Base-by-base conservation (phyloP, 1,140 invertebrate genomes). In the Temnothorax nylanderi region DNA sequence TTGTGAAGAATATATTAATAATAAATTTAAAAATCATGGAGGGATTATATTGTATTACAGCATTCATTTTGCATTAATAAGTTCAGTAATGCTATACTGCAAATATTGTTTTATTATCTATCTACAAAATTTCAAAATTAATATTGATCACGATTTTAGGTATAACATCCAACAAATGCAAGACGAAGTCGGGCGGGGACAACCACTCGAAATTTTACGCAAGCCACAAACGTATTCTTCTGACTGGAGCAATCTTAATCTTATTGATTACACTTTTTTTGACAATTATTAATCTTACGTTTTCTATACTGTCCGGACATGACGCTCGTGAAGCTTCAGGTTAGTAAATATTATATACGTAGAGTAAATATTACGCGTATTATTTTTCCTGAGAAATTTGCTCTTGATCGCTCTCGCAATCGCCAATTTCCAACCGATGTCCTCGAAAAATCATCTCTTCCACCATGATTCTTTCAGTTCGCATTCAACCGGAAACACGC, bases 391-490 rank as follows among this genome's bases (percentile, higher is more conserved):
- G 34, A 69, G 11, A 80, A 80, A 51, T 69, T 26, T 18, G 8
- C 47, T 34, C 26, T 37, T 4, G 44, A 7, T 37, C 13, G 56
- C 44, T 2, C 5, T 64, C n/a, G 47, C 21, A 69, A 81, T 69
- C 67, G 26, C 6, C 51, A 56, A 82, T 47, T 74, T 82, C 26
- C 67, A 34, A 8, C 6, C 67, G 44, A 75, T 44, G 41, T 75
- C 32, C 26, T 58, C 51, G 11, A 72, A 58, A 1, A 58, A 37
- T 82, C 41, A 62, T 75, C 41, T 84, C 26, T 74, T 84, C 71
- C 44, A 32, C 32, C 54, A 34, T 49, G 13, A 82, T 74, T 84
- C 69, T 84, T 84, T 74, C 80, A 84, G 80, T 3, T 58, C 11
- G 5, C 37, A 16, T 47, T 34, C 64, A 56, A 13, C 47, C 47